phyloP scores from a whole-genome alignment of 2,888 invertebrate genomes.

The Venusia cambrica region DNA sequence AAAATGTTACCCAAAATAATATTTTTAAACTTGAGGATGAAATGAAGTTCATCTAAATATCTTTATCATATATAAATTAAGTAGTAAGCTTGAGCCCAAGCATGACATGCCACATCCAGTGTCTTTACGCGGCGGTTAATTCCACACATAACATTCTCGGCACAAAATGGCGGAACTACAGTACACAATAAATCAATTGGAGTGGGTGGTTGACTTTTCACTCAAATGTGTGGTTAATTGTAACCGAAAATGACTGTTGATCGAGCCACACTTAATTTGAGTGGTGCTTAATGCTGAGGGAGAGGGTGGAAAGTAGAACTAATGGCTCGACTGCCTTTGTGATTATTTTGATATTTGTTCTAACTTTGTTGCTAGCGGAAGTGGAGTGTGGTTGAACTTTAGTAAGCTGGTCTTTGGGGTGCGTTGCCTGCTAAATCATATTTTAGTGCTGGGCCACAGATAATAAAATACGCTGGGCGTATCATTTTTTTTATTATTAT shows the following conservation, averaged over 20 bases:
- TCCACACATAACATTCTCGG: slow-evolving; percentile 53
- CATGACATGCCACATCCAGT: slow-evolving; percentile 32
- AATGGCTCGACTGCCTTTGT: slow-evolving; percentile 67
- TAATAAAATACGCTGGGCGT: too few species aligned
- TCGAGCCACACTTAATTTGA: slow-evolving; percentile 81
- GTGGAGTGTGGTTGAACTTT: slow-evolving; percentile 50
- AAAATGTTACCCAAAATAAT: too few species aligned
- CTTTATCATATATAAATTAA: too few species aligned
- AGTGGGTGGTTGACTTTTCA: slow-evolving; percentile 82
- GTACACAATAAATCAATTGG: slow-evolving; percentile 80
- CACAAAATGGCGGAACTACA: slow-evolving; percentile 76
- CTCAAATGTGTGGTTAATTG: slow-evolving; percentile 81
- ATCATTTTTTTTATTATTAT: too few species aligned
- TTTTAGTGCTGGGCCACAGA: too few species aligned
- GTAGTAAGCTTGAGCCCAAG: too few species aligned
- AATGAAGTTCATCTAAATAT: too few species aligned
- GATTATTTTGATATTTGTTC: slow-evolving; percentile 62
- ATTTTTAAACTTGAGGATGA: too few species aligned
- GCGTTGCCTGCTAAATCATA: neutral
- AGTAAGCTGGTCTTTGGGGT: slow-evolving; percentile 20
- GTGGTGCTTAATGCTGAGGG: slow-evolving; percentile 71
- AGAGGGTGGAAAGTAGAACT: slow-evolving; percentile 55
- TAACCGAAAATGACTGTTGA: slow-evolving; percentile 82
- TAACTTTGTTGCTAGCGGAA: slow-evolving; percentile 58
- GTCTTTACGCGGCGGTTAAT: slow-evolving; percentile 16